Evolutionary conservation across 2,797 vertebrate genomes (phyloP).

Genomic region (Anolis apletophallus): DNA sequence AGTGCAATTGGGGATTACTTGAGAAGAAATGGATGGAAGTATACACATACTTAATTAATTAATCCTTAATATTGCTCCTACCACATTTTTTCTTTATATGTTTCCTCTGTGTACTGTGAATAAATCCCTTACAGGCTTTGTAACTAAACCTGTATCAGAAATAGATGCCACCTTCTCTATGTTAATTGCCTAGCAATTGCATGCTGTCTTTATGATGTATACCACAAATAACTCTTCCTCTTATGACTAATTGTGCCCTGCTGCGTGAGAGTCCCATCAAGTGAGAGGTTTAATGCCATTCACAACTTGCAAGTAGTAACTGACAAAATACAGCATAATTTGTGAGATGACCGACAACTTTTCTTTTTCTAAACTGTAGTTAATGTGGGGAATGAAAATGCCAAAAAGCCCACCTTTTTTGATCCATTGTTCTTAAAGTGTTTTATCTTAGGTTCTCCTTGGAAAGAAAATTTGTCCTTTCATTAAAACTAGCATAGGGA

Average conservation of each 20-base stretch:
- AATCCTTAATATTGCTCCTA: not conserved
- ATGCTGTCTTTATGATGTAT: slow-evolving; percentile 11
- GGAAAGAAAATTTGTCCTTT: slow-evolving; percentile 3
- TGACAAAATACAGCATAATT: not conserved
- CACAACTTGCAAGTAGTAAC: not conserved
- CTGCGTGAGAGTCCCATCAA: slow-evolving; percentile 1
- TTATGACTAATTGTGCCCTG: slow-evolving; percentile 7
- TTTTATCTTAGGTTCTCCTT: slow-evolving; percentile 1
- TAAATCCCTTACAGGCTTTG: not conserved
- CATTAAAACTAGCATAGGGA: slow-evolving; percentile 12
- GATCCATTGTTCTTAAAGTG: not conserved
- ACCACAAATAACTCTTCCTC: slow-evolving; percentile 11
- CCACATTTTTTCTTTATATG: not conserved
- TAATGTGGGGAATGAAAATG: not conserved
- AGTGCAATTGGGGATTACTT: not conserved
- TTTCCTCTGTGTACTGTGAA: not conserved
- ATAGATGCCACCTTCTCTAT: not conserved
- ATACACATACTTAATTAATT: not conserved
- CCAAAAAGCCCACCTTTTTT: not conserved
- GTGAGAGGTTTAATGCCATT: not conserved
- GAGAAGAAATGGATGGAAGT: not conserved
- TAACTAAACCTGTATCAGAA: not conserved
- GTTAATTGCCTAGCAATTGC: slow-evolving; percentile 10
- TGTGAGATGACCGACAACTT: not conserved
- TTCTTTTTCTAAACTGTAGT: not conserved